These are phyloP conservation scores for Drosophila lini DNA, from an alignment of 1,140 invertebrate species.

Conservation along the genomic window DNA sequence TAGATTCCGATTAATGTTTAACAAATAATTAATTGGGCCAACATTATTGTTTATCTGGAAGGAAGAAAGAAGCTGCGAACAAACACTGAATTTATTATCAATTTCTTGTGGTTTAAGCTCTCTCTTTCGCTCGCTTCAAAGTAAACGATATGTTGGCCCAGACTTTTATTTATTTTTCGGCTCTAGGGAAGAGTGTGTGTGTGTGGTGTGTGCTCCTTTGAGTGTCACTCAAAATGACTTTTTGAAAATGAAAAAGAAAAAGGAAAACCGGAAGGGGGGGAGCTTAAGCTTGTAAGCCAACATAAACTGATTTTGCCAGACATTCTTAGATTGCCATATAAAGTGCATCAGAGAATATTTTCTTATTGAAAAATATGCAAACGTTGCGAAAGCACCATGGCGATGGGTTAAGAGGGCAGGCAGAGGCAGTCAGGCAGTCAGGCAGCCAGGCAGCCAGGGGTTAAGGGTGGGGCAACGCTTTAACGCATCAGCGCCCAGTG, in stretches of 20 bases:
- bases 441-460: neutral
- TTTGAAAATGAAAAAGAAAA: conserved; percentile 12
- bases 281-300: conserved; percentile 36
- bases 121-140: neutral
- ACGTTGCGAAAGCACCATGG: conserved; percentile 39
- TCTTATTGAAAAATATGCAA: conserved; percentile 74
- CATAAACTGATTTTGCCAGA: conserved; percentile 44
- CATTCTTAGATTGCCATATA: conserved; percentile 38
- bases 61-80: neutral
- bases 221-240: conserved; percentile 34
- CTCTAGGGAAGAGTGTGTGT: conserved; percentile 3
- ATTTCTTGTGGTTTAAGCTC: neutral
- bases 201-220: conserved; percentile 10
- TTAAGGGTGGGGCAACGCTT: conserved; percentile 24
- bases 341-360: conserved; percentile 59
- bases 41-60: neutral
- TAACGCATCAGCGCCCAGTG: conserved; percentile 35
- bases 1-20: neutral
- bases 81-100: conserved; percentile 5
- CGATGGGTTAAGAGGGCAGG: neutral
- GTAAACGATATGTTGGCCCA: conserved; percentile 9
- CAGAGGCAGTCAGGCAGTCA: neutral
- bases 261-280: neutral
- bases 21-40: conserved; percentile 1
- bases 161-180: conserved; percentile 21